Percentiles rank a stretch among this genome's conserved stretches.
These are phyloP conservation scores for Falco cherrug DNA, from an alignment of 2,797 vertebrate species.

Conservation along the genomic window DNA sequence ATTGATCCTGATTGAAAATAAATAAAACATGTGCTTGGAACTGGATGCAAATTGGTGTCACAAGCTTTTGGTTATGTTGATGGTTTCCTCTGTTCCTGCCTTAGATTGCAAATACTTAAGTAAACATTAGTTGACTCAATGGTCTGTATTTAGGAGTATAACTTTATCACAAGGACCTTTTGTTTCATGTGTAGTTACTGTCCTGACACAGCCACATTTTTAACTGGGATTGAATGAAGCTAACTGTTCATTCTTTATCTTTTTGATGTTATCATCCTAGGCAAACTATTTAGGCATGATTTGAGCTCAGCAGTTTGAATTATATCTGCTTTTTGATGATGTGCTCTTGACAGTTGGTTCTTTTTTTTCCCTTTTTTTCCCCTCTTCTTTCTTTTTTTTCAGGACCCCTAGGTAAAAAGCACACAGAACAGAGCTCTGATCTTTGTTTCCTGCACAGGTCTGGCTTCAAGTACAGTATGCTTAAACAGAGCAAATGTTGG, in stretches of 20 bases:
- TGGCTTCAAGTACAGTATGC: background rate
- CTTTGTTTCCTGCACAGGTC: background rate
- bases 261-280: constrained; percentile 38
- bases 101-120: constrained; percentile 62
- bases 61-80: constrained; percentile 81
- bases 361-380: background rate
- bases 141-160: constrained; percentile 13
- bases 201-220: constrained; percentile 20
- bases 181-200: constrained; percentile 2
- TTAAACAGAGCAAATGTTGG: constrained; percentile 17
- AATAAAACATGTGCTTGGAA: constrained; percentile 87
- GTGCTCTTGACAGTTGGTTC: background rate
- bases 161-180: constrained; percentile 36
- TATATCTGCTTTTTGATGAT: constrained; percentile 34
- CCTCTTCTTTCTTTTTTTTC: background rate
- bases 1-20: constrained; percentile 91
- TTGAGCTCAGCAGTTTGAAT: constrained; percentile 32
- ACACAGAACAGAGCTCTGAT: background rate
- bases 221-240: constrained; percentile 26
- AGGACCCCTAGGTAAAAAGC: background rate
- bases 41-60: constrained; percentile 85
- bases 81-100: constrained; percentile 82
- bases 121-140: constrained; percentile 66
- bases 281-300: constrained; percentile 44
- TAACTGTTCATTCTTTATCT: constrained; percentile 45